phyloP scores from a whole-genome alignment of 2,888 invertebrate species.

The Drosophila falleni region DNA sequence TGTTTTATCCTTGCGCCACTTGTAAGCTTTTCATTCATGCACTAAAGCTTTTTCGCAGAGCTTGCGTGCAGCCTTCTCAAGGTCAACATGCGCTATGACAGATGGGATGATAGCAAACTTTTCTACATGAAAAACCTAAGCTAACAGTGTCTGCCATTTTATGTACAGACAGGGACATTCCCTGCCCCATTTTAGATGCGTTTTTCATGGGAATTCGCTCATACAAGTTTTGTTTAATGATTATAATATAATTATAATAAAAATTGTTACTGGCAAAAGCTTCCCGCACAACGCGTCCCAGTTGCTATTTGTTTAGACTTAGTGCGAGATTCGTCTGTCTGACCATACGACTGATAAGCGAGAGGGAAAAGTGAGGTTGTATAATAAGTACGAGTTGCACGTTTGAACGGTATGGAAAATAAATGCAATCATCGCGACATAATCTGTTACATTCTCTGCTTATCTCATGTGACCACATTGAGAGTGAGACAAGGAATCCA shows the following conservation, averaged over 20 bases:
- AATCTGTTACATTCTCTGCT: constrained; percentile 35
- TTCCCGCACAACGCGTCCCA: background rate
- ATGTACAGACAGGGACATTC: constrained; percentile 8
- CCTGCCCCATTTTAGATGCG: constrained; percentile 10
- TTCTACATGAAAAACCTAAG: constrained; percentile 38
- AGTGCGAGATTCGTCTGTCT: constrained; percentile 5
- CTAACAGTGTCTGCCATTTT: constrained; percentile 35
- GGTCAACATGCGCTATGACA: constrained; percentile 46
- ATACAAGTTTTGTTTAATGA: constrained; percentile 3
- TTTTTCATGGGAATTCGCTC: constrained; percentile 14
- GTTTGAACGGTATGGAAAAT: constrained; percentile 37
- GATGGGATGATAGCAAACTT: constrained; percentile 18
- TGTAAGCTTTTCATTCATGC: constrained; percentile 70
- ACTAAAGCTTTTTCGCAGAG: constrained; percentile 30
- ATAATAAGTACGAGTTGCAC: constrained; percentile 7
- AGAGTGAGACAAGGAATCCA: background rate
- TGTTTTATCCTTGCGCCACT: constrained; percentile 47
- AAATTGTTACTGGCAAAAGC: constrained; percentile 7
- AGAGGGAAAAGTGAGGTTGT: background rate
- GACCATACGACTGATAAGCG: constrained; percentile 43
- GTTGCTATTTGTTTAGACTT: constrained; percentile 24
- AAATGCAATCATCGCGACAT: constrained; percentile 55
- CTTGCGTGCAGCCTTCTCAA: constrained; percentile 62
- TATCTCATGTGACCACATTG: constrained; percentile 33
- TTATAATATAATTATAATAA: constrained; percentile 10